Conservation (phyloP, 2,797 vertebrate species). For the Sciurus carolinensis region DNA sequence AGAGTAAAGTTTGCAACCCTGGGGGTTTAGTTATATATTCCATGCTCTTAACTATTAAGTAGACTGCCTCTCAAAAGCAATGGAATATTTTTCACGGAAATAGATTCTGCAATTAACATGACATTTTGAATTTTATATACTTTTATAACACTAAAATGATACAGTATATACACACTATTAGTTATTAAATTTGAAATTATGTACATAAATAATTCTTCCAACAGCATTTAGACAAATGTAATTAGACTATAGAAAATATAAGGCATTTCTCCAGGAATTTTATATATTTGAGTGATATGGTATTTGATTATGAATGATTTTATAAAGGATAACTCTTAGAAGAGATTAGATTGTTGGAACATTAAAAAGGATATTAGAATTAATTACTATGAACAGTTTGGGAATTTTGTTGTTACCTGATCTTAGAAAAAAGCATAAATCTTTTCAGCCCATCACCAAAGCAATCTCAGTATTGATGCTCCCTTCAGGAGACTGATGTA, state of each 20-base stretch:
- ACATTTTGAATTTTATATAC: background rate
- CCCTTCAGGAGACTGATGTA: background rate
- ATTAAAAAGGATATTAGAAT: background rate
- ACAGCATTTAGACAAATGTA: background rate
- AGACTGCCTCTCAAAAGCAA: background rate
- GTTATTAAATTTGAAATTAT: slow-evolving; percentile 15
- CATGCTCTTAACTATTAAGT: background rate
- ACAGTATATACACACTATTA: background rate
- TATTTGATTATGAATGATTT: slow-evolving; percentile 14
- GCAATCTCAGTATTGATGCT: background rate
- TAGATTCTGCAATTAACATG: background rate
- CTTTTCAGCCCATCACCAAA: background rate
- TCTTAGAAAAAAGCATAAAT: background rate
- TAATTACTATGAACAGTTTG: background rate
- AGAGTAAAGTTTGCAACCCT: background rate
- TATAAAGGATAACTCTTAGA: background rate
- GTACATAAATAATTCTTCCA: background rate
- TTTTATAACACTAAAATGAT: background rate
- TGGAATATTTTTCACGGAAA: slow-evolving; percentile 18
- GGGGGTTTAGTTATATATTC: background rate
- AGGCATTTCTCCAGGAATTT: background rate
- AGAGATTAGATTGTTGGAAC: background rate
- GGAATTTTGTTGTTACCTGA: background rate
- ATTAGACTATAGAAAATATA: background rate
- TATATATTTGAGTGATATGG: background rate